phyloP scores from a whole-genome alignment of 2,888 invertebrate genomes.

The Tuberolachnus salignus region DNA sequence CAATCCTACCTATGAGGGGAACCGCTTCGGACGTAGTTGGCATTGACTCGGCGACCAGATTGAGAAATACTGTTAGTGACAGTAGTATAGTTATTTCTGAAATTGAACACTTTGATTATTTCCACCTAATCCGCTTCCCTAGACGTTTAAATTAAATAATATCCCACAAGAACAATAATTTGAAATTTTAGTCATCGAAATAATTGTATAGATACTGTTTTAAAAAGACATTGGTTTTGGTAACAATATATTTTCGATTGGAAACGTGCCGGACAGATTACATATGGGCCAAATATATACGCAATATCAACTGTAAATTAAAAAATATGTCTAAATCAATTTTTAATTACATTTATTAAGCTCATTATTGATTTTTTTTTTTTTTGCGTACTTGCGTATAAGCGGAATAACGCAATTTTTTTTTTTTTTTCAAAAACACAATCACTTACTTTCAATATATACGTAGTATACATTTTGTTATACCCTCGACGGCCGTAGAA shows the following conservation, averaged over 20 bases:
- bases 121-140: not conserved
- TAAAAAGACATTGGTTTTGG: not conserved
- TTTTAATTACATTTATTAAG: too few species aligned
- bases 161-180: too few species aligned
- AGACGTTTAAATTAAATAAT: not conserved
- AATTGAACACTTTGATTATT: constrained; percentile 61
- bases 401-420: too few species aligned
- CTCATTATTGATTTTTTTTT: too few species aligned
- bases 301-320: too few species aligned
- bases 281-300: too few species aligned
- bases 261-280: not conserved
- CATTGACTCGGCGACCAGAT: constrained; percentile 96
- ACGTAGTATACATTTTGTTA: too few species aligned
- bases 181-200: not conserved
- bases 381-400: too few species aligned
- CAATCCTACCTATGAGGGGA: constrained; percentile 58
- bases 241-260: not conserved
- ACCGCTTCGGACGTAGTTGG: constrained; percentile 72
- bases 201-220: not conserved
- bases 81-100: constrained; percentile 95
- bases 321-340: too few species aligned
- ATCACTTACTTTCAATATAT: too few species aligned
- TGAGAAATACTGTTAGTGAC: constrained; percentile 96
- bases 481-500: too few species aligned
- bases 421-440: too few species aligned